Base-by-base conservation (phyloP, 2,113 vertebrate genomes). In the Antennarius striatus region DNA sequence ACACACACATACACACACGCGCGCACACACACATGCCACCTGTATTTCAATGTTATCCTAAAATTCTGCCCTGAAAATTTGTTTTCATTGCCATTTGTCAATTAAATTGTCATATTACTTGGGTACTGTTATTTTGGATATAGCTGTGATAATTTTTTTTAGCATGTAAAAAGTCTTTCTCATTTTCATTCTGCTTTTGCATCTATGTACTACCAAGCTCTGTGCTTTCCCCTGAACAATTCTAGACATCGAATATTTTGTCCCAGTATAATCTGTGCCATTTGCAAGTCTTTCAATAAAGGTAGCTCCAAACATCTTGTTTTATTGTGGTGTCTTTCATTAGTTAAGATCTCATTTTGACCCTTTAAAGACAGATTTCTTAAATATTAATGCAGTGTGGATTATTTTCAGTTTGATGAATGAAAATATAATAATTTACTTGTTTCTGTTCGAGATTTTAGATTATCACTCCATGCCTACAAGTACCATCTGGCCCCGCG, bases 241-340 rank as follows among this genome's bases (percentile, higher is more conserved):
- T 83, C 68, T 73, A 73, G 45, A 82, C 42, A 66, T 85, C 77
- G 70, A 75, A 60, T 79, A 58, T 68, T 81, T 68, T 87, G 64
- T 84, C 80, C 75, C 53, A 70, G 65, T 85, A 84, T 91, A 73
- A 89, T 59, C 66, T 83, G 86, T 90, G 81, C 60, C 90, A 73
- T 91, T 83, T 83, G 81, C 70, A 85, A 88, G 75, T 75, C 88
- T 90, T 91, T 90, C 79, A 93, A 91, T 91, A 88, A 92, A 92
- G 7, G 32, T 36, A 36, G 32, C 32, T 36, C 32, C 32, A 36
- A 36, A 36, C 1, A 36, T 36, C 32, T 36, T 36, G 32, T 36
- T 36, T 36, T 4, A 36, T 36, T 36, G 32, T 36, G 32, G 7
- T 89, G 11, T 46, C 39, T 43, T 80, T 6, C 15, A 49, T 56